These are phyloP conservation scores for Abrostola tripartita DNA, from an alignment of 2,888 invertebrate species.

Conservation along the genomic window DNA sequence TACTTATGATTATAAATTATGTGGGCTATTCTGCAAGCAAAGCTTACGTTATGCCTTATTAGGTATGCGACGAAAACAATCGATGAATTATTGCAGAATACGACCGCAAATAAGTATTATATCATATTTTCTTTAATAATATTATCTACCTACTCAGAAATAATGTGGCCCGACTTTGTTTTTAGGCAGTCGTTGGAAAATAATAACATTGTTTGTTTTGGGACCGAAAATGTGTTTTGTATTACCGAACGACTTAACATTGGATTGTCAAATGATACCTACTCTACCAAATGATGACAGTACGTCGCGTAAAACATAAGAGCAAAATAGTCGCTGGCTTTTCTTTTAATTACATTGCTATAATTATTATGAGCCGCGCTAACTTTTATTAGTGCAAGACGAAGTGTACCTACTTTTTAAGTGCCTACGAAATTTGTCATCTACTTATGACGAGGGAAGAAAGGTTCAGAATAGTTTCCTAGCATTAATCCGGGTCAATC, in stretches of 20 bases:
- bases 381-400: too few species aligned
- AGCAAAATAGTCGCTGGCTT: too few species aligned
- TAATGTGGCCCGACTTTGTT: slow-evolving; percentile 45
- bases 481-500: too few species aligned
- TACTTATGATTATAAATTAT: slow-evolving; percentile 57
- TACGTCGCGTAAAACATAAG: too few species aligned
- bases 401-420: too few species aligned
- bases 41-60: slow-evolving; percentile 82
- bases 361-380: too few species aligned
- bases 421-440: too few species aligned
- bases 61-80: slow-evolving; percentile 82
- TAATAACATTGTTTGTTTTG: slow-evolving; percentile 4
- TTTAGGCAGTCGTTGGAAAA: slow-evolving; percentile 25
- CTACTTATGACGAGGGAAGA: too few species aligned
- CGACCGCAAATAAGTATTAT: slow-evolving; percentile 66
- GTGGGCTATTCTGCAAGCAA: slow-evolving; percentile 67
- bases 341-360: too few species aligned
- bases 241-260: neutral
- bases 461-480: too few species aligned
- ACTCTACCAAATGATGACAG: neutral
- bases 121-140: slow-evolving; percentile 59
- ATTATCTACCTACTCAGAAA: slow-evolving; percentile 17
- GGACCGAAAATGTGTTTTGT: neutral
- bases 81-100: slow-evolving; percentile 72
- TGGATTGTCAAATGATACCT: neutral